A percentile compares a stretch with the other conserved stretches of the same genome.
phyloP scores from a whole-genome alignment of 2,888 invertebrate genomes.

The Gisinianus flammeolus region DNA sequence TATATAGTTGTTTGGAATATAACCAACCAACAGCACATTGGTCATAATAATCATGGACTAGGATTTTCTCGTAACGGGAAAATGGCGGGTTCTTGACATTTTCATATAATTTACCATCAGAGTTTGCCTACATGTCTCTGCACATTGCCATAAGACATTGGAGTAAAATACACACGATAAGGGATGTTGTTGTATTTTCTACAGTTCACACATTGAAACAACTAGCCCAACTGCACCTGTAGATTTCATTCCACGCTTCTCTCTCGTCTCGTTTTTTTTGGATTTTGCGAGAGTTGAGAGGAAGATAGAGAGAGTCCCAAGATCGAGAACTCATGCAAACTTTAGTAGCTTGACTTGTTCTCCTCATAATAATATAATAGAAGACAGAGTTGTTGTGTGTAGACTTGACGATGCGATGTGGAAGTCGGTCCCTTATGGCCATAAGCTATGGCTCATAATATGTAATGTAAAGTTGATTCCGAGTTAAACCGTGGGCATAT shows the following conservation, averaged over 20 bases:
- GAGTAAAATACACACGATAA: too few relatives aligned
- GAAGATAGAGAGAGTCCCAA: neutral
- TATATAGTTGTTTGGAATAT: neutral
- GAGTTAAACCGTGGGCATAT: neutral
- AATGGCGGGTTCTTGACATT: neutral
- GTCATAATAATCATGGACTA: too few relatives aligned
- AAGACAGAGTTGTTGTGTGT: neutral
- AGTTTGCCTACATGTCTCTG: too few relatives aligned
- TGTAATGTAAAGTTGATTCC: too few relatives aligned
- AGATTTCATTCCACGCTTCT: too few relatives aligned
- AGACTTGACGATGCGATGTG: neutral
- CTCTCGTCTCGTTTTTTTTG: neutral
- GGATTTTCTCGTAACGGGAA: neutral
- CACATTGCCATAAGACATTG: too few relatives aligned
- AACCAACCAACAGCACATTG: neutral
- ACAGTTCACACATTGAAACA: neutral
- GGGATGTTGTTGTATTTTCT: neutral
- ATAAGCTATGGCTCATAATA: neutral
- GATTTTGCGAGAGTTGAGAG: neutral
- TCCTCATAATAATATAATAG: neutral
- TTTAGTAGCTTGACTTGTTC: conserved; percentile 16
- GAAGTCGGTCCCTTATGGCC: neutral
- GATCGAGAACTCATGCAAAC: conserved; percentile 5
- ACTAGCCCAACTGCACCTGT: neutral
- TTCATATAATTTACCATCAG: neutral